Conservation (phyloP, 2,797 vertebrate species). For the Hylomyscus alleni region DNA sequence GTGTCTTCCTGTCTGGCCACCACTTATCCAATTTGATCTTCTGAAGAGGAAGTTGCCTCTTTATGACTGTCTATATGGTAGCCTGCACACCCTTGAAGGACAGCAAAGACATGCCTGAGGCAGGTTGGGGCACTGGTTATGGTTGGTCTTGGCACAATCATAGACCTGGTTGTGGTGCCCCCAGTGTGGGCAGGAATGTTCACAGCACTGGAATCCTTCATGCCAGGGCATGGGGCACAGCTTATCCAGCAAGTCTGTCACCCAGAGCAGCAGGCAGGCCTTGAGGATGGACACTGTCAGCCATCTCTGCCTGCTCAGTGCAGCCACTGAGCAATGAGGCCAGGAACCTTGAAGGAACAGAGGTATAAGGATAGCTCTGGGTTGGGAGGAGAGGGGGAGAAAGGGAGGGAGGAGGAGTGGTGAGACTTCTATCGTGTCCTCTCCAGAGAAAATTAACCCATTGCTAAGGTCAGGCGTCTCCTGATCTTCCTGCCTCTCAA, state of each 20-base stretch:
- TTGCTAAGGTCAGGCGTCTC: neutral
- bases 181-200: neutral
- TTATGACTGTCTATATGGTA: neutral
- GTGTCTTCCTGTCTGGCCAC: too few relatives aligned
- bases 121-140: too few relatives aligned
- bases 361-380: neutral
- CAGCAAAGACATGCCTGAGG: neutral
- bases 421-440: neutral
- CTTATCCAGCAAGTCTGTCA: neutral
- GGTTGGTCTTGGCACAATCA: too few relatives aligned
- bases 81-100: neutral
- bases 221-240: neutral
- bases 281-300: neutral
- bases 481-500: neutral
- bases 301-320: neutral
- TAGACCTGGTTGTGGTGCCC: accelerated
- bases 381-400: neutral
- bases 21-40: neutral
- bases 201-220: neutral
- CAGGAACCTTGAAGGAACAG: neutral
- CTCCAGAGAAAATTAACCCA: neutral
- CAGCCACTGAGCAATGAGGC: too few relatives aligned
- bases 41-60: neutral
- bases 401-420: accelerated
- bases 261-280: too few relatives aligned